Percentiles rank a stretch among this genome's conserved stretches.
phyloP scores from a whole-genome alignment of 2,888 invertebrate genomes.

The Taenaris catops region DNA sequence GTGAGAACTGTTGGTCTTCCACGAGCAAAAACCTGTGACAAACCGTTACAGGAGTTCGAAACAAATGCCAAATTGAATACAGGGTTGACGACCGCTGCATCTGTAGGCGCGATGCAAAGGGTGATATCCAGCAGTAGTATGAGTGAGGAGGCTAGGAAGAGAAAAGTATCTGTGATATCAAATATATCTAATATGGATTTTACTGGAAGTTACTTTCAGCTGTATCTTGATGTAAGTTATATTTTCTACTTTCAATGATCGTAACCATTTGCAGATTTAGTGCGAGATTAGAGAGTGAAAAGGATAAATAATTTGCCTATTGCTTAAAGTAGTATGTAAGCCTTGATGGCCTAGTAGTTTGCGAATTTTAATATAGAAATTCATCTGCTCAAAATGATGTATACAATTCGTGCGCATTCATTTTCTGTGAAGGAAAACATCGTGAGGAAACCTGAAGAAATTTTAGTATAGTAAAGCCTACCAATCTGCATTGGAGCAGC shows the following conservation, averaged over 20 bases:
- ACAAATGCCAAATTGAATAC: slow-evolving; percentile 41
- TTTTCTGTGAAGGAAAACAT: too few species aligned
- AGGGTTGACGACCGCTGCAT: slow-evolving; percentile 63
- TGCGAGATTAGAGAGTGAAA: too few species aligned
- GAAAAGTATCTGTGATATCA: slow-evolving; percentile 85
- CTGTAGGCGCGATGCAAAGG: slow-evolving; percentile 67
- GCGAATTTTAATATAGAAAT: too few species aligned
- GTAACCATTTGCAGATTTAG: too few species aligned
- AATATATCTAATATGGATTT: slow-evolving; percentile 87
- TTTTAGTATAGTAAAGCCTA: too few species aligned
- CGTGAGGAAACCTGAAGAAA: too few species aligned
- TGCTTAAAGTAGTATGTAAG: too few species aligned
- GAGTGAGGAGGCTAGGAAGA: slow-evolving; percentile 70
- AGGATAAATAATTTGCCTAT: too few species aligned
- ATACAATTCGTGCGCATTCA: too few species aligned
- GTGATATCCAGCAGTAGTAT: slow-evolving; percentile 72
- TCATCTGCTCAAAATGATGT: too few species aligned
- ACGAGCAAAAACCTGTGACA: slow-evolving; percentile 70
- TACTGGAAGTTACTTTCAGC: slow-evolving; percentile 85
- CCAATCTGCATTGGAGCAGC: too few species aligned
- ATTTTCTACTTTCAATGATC: not conserved
- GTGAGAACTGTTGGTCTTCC: slow-evolving; percentile 64
- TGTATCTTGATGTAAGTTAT: slow-evolving; percentile 82
- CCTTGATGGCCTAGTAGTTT: too few species aligned
- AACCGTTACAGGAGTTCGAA: slow-evolving; percentile 65